A percentile compares a stretch with the other conserved stretches of the same genome.
These are phyloP conservation scores for Smutsia temminckii DNA, from an alignment of 2,797 vertebrate species.

Conservation along the genomic window DNA sequence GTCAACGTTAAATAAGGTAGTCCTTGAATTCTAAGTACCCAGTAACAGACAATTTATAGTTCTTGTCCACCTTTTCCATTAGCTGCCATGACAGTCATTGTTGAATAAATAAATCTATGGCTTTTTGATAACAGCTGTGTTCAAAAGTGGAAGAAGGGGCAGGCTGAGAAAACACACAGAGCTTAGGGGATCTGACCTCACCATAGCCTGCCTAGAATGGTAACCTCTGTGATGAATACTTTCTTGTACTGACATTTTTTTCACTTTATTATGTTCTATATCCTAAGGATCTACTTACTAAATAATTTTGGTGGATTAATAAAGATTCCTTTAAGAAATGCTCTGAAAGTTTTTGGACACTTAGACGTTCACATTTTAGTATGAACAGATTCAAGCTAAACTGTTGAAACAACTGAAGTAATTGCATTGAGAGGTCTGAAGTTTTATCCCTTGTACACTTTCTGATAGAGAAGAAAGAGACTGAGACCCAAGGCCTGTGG, in stretches of 20 bases:
- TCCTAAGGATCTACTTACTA: neutral
- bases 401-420: neutral
- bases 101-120: neutral
- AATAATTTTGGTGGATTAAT: neutral
- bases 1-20: neutral
- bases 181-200: neutral
- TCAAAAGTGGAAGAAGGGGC: neutral
- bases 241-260: neutral
- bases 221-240: neutral
- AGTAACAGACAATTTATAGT: neutral
- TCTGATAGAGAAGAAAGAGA: neutral
- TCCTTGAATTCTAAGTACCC: neutral
- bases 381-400: neutral
- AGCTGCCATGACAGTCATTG: neutral
- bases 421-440: neutral
- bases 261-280: neutral
- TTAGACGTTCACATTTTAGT: constrained; percentile 19
- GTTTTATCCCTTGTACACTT: neutral
- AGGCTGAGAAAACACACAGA: neutral
- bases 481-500: neutral
- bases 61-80: neutral
- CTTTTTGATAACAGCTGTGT: neutral
- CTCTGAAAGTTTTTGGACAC: neutral
- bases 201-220: neutral
- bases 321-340: neutral